Base-by-base conservation (phyloP, 2,888 invertebrate genomes). In the Molanna angustata region DNA sequence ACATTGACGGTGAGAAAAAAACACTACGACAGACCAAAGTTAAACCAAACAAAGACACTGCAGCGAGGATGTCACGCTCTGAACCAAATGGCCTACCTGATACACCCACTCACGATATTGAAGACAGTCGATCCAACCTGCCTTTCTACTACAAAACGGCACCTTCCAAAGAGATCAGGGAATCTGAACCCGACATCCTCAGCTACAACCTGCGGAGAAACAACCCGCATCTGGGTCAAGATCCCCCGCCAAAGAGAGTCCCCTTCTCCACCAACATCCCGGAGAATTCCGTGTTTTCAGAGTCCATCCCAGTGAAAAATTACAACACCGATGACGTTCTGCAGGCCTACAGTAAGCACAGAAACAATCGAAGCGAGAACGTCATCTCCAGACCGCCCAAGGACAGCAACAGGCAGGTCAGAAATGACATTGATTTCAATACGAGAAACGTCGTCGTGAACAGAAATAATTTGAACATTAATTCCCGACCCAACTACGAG, bases 191-290 rank as follows among this genome's bases (percentile, higher is more conserved):
- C 2, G 58, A 58, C n/a, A 44, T 58, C n/a, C 33, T 55, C 13
- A 53, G 56, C 21, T 58, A 56, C 19, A 56, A 58, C 27, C 16
- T 53, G 7, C 31, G 52, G 13, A 48, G 53, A 41, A 58, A 58
- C 37, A 58, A 54, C 47, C 49, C 56, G 1, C 54, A 57, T 37
- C 49, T 52, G 21, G 42, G 60, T 60, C 56, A 51, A 60, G 62
- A 18, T 45, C 41, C 7, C 58, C 61, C 20, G 64, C 62, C 67
- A 44, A 48, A 49, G 33, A 46, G 54, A 27, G 55, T 52, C 52
- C 66, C 68, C 19, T 68, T 69, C 57, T 73, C 76, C 0, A 69
- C 69, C 2, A 80, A 80, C 58, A 73, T 79, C 54, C 74, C 79
- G 0, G 72, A 74, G 1, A 70, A 66, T 40, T 71, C 73, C 0